A percentile compares a stretch with the other conserved stretches of the same genome.
These are phyloP conservation scores for Eupeodes corollae DNA, from an alignment of 1,140 invertebrate species.

Conservation along the genomic window DNA sequence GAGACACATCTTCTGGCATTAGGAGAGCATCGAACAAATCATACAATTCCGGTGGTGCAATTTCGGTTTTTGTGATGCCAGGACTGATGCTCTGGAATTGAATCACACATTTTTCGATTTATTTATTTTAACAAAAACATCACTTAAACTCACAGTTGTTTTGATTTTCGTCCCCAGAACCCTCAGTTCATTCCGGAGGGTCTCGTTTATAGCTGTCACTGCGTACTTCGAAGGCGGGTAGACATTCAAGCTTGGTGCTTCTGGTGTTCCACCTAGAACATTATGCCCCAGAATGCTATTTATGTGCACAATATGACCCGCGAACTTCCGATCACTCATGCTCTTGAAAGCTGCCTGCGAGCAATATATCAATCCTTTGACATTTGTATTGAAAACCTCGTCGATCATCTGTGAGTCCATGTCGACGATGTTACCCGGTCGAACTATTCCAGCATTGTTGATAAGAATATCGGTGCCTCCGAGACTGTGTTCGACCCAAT, in stretches of 20 bases:
- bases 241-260: constrained; percentile 37
- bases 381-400: constrained; percentile 53
- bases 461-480: constrained; percentile 59
- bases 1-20: constrained; percentile 42
- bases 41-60: constrained; percentile 30
- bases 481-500: constrained; percentile 47
- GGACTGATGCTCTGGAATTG: constrained; percentile 44
- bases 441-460: constrained; percentile 58
- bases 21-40: constrained; percentile 22
- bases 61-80: constrained; percentile 46
- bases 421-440: constrained; percentile 32
- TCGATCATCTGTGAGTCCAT: constrained; percentile 35
- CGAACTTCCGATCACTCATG: constrained; percentile 50
- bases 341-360: constrained; percentile 51
- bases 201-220: constrained; percentile 51
- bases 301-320: constrained; percentile 61
- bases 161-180: constrained; percentile 47
- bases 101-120: background rate
- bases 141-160: constrained; percentile 47
- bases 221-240: constrained; percentile 61
- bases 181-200: constrained; percentile 51
- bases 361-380: constrained; percentile 53
- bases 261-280: constrained; percentile 27
- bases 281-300: constrained; percentile 49
- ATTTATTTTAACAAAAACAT: background rate